Evolutionary conservation across 2,797 vertebrate species (phyloP), one percentile per base, ranked within the genome.

Genomic region (Sphaeramia orbicularis): DNA sequence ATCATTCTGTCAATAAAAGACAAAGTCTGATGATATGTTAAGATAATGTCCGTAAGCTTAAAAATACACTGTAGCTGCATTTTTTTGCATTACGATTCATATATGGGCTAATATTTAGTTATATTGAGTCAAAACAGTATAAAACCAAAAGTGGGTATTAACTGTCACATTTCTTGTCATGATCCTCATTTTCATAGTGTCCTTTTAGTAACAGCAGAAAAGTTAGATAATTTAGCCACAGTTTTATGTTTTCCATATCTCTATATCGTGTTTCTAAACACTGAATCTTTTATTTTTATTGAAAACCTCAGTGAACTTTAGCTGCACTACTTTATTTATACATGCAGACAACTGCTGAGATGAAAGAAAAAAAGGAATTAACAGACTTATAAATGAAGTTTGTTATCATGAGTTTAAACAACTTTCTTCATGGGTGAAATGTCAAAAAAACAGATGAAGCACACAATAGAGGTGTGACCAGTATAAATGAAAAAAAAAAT

Each of bases 401-500:
- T 57, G 6, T 19, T 32, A 19, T 58, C 41, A 42, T 0, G 0
- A 52, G 35, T 72, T 78, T 41, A 49, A 74, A 79, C 27, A 59
- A 69, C 19, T 68, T 68, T 58, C 1, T 53, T 76, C 30, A 45
- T 59, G 71, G 54, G 62, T 76, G 16, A 87, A 87, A 77, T 60
- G 55, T 56, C 44, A 80, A 59, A 16, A 63, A 55, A 59, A 57
- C 0, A 57, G 30, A 66, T 21, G 19, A 83, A 41, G 42, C 10
- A 70, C 56, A 61, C 55, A 69, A 75, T 48, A 52, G 59, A 61
- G 30, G 48, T 32, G 40, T 30, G 43, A 50, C 44, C 5, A 21
- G 35, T 42, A 48, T 41, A 67, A 87, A 80, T 70, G 64, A 78
- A 66, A 56, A 66, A 56, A 55, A 41, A 80, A 62, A 50, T 82